Base-by-base conservation (phyloP, 2,888 invertebrate species). In the Syrphus vitripennis region DNA sequence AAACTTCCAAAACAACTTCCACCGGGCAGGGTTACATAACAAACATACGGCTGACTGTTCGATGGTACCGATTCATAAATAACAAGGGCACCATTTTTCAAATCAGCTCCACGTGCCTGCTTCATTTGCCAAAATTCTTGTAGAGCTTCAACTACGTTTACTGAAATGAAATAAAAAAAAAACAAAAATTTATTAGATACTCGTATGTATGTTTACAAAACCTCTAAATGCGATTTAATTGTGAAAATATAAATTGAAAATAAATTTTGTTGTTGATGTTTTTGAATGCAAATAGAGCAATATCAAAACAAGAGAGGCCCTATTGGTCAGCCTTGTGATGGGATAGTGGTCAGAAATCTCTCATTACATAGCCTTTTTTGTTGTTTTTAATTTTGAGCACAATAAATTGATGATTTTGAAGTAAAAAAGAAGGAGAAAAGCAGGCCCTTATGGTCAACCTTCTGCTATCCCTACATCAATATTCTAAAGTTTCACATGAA, bases 61-160 rank as follows among this genome's bases (percentile, higher is more conserved):
- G 97, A 96, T 34, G 98, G 98, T 88, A 98, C 97, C 3, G 98
- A 98, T 94, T 98, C 98, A 93, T 98, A 98, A 91, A 98, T 97
- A 89, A 98, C 98, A 89, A 98, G 95, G 21, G 98, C 98, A 80
- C 97, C 98, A 90, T 97, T 96, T 90, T 97, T 95, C 87, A 97
- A 93, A 89, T 97, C 97, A 19, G 96, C 95, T 88, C 97, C 97
- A 84, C 97, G 94, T 67, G 97, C 95, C 89, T 97, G 97, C 93
- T 98, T 98, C 97, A 98, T 97, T 94, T 98, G 98, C 98, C 98
- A 98, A 93, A 98, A 98, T 93, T 98, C 98, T 93, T 98, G 98
- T 78, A 98, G 93, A 9, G 98, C 98, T 93, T 98, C 98, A 79
- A 98, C 98, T 87, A 98, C 98, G 93, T 98, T 98, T 89, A 98